Evolutionary conservation across 2,113 vertebrate species (phyloP).

Genomic region (Erinaceus europaeus): DNA sequence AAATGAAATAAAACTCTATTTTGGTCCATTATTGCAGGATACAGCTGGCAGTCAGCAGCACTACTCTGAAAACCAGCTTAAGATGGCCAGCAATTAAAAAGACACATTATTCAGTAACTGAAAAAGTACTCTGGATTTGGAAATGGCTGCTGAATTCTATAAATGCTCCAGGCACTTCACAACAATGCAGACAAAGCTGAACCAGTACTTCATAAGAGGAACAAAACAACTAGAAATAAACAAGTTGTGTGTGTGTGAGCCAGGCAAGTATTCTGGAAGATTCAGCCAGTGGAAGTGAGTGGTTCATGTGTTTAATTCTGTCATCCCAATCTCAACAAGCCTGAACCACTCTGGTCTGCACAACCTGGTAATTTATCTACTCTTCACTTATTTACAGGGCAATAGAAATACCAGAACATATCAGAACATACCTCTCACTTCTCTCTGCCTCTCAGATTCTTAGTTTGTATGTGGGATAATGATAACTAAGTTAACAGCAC

Average conservation of each 20-base stretch:
- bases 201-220: background rate
- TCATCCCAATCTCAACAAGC: background rate
- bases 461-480: background rate
- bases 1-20: background rate
- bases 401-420: background rate
- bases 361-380: background rate
- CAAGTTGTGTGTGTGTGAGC: background rate
- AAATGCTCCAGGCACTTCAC: background rate
- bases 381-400: too few relatives aligned
- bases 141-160: background rate
- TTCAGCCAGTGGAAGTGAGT: background rate
- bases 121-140: slow-evolving; percentile 14
- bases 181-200: background rate
- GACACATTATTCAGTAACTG: background rate
- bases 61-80: background rate
- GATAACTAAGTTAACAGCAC: background rate
- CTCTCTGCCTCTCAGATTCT: background rate
- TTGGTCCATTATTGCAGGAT: background rate
- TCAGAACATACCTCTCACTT: too few relatives aligned
- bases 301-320: background rate
- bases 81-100: background rate
- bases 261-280: background rate
- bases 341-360: background rate
- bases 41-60: background rate
- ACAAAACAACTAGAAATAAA: slow-evolving; percentile 26